Percentiles rank a stretch among this genome's conserved stretches.
These are phyloP conservation scores for Conus ventricosus DNA, from an alignment of 1,140 invertebrate genomes.

Conservation along the genomic window DNA sequence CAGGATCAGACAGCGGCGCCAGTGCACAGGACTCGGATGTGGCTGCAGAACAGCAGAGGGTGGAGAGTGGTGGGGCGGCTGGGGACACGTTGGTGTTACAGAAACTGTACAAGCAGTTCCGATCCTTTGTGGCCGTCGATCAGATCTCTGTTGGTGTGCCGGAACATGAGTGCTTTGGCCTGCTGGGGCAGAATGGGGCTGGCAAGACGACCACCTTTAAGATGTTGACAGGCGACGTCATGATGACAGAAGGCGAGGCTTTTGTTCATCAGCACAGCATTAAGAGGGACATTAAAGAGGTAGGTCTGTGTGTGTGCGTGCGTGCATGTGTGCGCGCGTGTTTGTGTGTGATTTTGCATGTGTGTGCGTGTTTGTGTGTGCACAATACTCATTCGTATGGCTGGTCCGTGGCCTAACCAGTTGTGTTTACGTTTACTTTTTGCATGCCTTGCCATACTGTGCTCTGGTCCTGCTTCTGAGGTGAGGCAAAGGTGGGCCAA, in stretches of 20 bases:
- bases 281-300: conserved; percentile 74
- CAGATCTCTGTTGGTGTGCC: conserved; percentile 70
- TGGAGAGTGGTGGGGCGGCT: conserved; percentile 18
- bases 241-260: conserved; percentile 69
- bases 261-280: conserved; percentile 64
- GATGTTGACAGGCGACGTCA: conserved; percentile 82
- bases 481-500: too few species aligned
- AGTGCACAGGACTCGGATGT: conserved; percentile 56
- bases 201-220: conserved; percentile 94
- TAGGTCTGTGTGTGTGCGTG: conserved; percentile 47
- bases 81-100: conserved; percentile 58
- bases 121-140: conserved; percentile 79
- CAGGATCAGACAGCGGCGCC: too few species aligned
- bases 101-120: conserved; percentile 78
- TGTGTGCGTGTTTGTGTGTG: background rate
- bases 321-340: background rate
- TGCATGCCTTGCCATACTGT: too few species aligned
- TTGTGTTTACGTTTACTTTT: too few species aligned
- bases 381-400: too few species aligned
- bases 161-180: conserved; percentile 89
- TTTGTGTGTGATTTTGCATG: background rate
- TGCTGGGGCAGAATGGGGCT: conserved; percentile 90
- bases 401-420: too few species aligned
- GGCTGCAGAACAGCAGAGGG: conserved; percentile 48
- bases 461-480: too few species aligned